phyloP scores from a whole-genome alignment of 2,888 invertebrate genomes.

The Stenichneumon culpator region DNA sequence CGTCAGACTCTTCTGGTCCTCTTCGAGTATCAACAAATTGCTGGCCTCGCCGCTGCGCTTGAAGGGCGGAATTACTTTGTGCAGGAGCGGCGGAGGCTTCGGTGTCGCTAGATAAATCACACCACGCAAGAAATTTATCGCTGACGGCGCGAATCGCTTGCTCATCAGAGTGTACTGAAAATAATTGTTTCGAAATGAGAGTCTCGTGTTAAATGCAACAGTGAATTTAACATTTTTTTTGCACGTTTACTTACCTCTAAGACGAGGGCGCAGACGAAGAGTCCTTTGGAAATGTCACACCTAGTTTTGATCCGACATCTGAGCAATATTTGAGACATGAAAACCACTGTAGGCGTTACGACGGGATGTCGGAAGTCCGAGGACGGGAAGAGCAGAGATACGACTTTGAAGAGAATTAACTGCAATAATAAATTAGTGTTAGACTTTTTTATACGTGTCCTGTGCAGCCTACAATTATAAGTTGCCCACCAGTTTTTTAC shows the following conservation, averaged over 20 bases:
- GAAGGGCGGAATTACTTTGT: conserved; percentile 90
- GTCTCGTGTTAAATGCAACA: neutral
- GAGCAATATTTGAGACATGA: conserved; percentile 93
- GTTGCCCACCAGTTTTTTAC: too few species aligned
- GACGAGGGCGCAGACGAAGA: conserved; percentile 91
- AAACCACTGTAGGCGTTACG: conserved; percentile 88
- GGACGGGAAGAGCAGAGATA: conserved; percentile 93
- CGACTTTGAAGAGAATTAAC: conserved; percentile 93
- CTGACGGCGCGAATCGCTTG: conserved; percentile 93
- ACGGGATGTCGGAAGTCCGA: conserved; percentile 96
- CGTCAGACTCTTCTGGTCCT: conserved; percentile 83
- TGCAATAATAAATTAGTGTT: conserved; percentile 78
- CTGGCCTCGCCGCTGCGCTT: conserved; percentile 86
- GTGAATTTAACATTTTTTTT: neutral
- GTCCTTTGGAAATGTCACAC: conserved; percentile 91
- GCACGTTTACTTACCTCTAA: conserved; percentile 88
- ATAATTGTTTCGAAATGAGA: neutral
- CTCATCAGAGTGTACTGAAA: conserved; percentile 91
- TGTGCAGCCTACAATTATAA: neutral
- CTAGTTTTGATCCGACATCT: conserved; percentile 88
- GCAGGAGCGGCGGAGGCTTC: conserved; percentile 86
- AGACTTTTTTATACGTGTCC: neutral
- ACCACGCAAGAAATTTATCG: conserved; percentile 92
- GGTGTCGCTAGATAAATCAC: conserved; percentile 90
- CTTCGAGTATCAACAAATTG: conserved; percentile 87